Base-by-base conservation (phyloP, 2,797 vertebrate genomes). In the Premnoplex brunnescens region DNA sequence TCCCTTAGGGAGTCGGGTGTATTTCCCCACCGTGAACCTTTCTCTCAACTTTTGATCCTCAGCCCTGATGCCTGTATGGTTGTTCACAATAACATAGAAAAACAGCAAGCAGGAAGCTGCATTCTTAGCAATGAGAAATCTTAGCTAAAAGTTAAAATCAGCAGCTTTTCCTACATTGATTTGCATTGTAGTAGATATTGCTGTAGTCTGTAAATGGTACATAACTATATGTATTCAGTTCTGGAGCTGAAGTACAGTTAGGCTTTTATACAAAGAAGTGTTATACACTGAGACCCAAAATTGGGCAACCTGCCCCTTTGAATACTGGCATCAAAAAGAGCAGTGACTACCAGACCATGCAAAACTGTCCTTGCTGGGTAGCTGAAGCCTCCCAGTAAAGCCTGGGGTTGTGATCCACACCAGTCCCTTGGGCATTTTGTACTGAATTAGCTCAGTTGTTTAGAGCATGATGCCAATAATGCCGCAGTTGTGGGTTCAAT, bases 1-100 rank as follows among this genome's bases (percentile, higher is more conserved):
- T 17, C 12, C 49, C 17, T 13, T 3, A 5, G 27, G 0, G 7
- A 6, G 1, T 58, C 23, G 34, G 64, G 24, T 66, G 4, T 11
- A 4, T 20, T 30, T 64, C 6, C 30, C 21, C 26, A 8, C 14
- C 58, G 10, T 27, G 48, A 66, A 8, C 1, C 1, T 36, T 81
- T 37, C 23, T 68, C 23, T 72, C 12, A 1, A 7, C 4, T 58
- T 89, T 80, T 64, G 12, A 12, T 87, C 8, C 24, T 79, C 48
- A 75, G 28, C 22, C 20, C 49, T 30, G 14, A 39, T 66, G 44
- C 49, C 62, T 56, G 6, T 0, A 1, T 37, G 36, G 10, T 21
- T 60, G 13, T 74, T 58, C 59, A 67, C 3, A 41, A 1, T 44
- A 41, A 39, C 22, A 34, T 6, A 48, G 32, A 56, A 69, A 62